Evolutionary conservation across 35 echinoderm and acorn worm species (phyloP).

Genomic region (Holothuria glaberrima): DNA sequence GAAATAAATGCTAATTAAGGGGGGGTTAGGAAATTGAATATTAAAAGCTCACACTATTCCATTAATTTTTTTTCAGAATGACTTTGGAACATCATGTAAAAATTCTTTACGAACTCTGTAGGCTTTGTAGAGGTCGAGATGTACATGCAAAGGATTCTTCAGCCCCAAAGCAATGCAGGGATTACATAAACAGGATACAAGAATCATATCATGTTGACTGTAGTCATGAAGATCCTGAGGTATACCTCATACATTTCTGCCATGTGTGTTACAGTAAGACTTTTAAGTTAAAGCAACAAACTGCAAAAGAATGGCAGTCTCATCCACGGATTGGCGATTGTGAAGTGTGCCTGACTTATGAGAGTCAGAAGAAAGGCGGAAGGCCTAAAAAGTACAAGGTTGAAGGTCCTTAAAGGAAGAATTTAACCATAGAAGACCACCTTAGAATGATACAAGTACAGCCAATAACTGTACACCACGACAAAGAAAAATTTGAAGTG

Average conservation of each 20-base stretch:
- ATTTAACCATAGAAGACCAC: neutral
- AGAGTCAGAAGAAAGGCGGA: neutral
- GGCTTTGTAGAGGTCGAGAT: neutral
- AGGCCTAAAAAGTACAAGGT: constrained; percentile 7
- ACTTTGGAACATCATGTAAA: constrained; percentile 12
- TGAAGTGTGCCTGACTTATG: neutral
- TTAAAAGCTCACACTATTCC: neutral
- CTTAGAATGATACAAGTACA: neutral
- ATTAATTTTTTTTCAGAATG: neutral
- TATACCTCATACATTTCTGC: constrained; percentile 14
- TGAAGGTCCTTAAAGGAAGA: neutral
- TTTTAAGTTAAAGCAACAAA: constrained; percentile 12
- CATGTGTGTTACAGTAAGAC: constrained; percentile 7
- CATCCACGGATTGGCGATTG: neutral
- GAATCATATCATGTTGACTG: constrained; percentile 3
- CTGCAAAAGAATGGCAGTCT: neutral
- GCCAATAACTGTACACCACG: neutral
- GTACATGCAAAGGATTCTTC: neutral
- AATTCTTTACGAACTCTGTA: neutral
- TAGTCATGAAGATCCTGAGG: neutral
- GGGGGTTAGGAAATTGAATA: neutral
- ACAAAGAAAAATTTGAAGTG: neutral
- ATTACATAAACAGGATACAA: neutral
- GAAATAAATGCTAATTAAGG: neutral
- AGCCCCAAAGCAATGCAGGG: neutral